A percentile compares a stretch with the other conserved stretches of the same genome.
phyloP scores from a whole-genome alignment of 2,113 vertebrate genomes.

The Eulemur rufifrons region DNA sequence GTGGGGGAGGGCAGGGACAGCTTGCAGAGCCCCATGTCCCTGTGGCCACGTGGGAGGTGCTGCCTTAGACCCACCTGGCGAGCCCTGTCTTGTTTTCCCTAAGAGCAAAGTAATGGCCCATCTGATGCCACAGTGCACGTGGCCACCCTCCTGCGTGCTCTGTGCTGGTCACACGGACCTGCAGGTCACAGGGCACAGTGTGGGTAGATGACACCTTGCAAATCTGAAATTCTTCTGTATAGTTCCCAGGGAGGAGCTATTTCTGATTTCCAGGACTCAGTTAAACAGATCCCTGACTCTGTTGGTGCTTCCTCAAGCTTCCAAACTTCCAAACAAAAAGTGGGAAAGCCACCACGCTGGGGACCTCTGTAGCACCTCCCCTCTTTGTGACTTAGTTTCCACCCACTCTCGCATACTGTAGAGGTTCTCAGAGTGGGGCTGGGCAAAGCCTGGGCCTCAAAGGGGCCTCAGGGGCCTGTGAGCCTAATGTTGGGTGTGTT shows the following conservation, averaged over 20 bases:
- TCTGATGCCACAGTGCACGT: rapidly evolving
- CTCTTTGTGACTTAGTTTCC: not conserved
- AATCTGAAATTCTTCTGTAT: not conserved
- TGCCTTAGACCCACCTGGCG: not conserved
- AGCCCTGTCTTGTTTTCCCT: not conserved
- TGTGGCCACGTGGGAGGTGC: rapidly evolving
- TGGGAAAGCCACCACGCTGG: not conserved
- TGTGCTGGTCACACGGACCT: not conserved
- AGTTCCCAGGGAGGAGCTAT: not conserved
- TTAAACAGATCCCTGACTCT: not conserved
- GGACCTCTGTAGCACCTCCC: rapidly evolving
- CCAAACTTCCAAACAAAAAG: not conserved
- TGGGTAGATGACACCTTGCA: not conserved
- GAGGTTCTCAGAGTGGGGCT: not conserved
- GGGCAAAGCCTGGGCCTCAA: not conserved
- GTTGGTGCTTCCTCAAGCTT: not conserved
- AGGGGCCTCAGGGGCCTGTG: too few species aligned
- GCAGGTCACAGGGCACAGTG: not conserved
- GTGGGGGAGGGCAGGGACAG: not conserved
- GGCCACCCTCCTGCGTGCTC: too few species aligned
- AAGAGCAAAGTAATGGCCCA: not conserved
- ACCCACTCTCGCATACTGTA: rapidly evolving
- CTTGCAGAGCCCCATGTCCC: not conserved
- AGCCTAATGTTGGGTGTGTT: rapidly evolving
- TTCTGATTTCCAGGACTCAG: not conserved